Conservation (phyloP, 2,113 vertebrate genomes). For the Rhinopomastus cyanomelas region DNA sequence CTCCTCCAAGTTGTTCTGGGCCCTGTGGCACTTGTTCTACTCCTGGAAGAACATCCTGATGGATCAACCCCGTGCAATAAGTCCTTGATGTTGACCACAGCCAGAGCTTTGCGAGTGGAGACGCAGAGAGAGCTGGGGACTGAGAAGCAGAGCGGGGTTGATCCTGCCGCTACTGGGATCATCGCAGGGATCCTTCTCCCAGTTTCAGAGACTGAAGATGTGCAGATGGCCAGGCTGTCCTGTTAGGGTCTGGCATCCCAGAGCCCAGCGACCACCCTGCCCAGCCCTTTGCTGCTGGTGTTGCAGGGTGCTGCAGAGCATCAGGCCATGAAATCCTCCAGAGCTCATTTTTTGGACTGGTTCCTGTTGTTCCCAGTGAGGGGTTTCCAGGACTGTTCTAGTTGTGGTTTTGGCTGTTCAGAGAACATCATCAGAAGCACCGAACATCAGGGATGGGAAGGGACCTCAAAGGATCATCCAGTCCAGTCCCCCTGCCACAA, state of each 20-base stretch:
- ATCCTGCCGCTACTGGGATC: not conserved
- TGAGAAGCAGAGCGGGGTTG: not conserved
- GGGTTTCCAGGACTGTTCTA: not conserved
- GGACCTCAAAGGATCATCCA: no score
- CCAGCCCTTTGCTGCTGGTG: not conserved
- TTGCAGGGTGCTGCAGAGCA: not conserved
- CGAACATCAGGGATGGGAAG: no score
- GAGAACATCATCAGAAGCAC: no score
- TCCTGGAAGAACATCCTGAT: constrained; percentile 65
- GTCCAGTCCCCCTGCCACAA: no score
- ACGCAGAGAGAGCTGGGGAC: not conserved
- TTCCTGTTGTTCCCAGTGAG: not conserved
- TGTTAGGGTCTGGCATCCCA: rapidly evolving
- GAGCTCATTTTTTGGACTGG: not conserved
- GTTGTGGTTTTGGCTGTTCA: not conserved
- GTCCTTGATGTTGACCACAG: constrained; percentile 58
- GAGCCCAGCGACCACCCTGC: not conserved
- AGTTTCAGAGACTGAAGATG: not conserved
- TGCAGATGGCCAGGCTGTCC: not conserved
- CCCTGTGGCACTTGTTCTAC: constrained; percentile 32
- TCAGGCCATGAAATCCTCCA: not conserved
- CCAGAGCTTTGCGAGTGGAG: constrained; percentile 45
- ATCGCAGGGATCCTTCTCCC: not conserved
- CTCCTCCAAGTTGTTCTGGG: constrained; percentile 60
- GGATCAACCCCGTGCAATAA: constrained; percentile 61